phyloP scores from a whole-genome alignment of 64 coral and sea anemone genomes.

The Stylophora pistillata region DNA sequence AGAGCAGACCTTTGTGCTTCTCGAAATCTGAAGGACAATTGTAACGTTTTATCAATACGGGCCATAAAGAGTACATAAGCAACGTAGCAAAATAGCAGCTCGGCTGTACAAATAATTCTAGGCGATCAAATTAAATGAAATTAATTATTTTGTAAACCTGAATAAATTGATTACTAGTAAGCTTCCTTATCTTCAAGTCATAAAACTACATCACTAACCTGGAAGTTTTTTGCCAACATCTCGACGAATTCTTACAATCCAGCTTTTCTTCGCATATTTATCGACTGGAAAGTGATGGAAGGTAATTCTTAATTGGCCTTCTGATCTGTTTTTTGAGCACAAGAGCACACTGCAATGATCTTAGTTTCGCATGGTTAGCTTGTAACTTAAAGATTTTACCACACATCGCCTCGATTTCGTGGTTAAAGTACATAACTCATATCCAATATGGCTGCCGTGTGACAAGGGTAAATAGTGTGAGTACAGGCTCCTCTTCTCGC shows the following conservation, averaged over 20 bases:
- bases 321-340: conserved; percentile 28
- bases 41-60: not conserved
- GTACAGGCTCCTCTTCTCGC: too few relatives aligned
- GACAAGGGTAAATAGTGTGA: conserved; percentile 40
- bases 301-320: not conserved
- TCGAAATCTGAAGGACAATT: conserved; percentile 20
- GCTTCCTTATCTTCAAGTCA: not conserved
- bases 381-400: not conserved
- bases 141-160: not conserved
- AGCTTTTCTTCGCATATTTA: conserved; percentile 19
- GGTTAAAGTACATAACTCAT: conserved; percentile 32
- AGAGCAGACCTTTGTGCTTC: conserved; percentile 36
- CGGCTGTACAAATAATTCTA: conserved; percentile 4
- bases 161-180: conserved; percentile 10
- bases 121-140: not conserved
- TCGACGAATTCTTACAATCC: conserved; percentile 39
- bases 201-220: conserved; percentile 20
- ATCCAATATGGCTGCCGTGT: conserved; percentile 45
- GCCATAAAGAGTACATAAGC: conserved; percentile 9
- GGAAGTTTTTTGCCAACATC: conserved; percentile 44
- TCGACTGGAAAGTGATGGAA: conserved; percentile 31
- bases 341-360: conserved; percentile 39
- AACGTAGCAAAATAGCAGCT: not conserved
- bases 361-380: conserved; percentile 48
- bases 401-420: conserved; percentile 49